These are phyloP conservation scores for Pteropus alecto DNA, from an alignment of 2,113 vertebrate genomes.

Conservation along the genomic window DNA sequence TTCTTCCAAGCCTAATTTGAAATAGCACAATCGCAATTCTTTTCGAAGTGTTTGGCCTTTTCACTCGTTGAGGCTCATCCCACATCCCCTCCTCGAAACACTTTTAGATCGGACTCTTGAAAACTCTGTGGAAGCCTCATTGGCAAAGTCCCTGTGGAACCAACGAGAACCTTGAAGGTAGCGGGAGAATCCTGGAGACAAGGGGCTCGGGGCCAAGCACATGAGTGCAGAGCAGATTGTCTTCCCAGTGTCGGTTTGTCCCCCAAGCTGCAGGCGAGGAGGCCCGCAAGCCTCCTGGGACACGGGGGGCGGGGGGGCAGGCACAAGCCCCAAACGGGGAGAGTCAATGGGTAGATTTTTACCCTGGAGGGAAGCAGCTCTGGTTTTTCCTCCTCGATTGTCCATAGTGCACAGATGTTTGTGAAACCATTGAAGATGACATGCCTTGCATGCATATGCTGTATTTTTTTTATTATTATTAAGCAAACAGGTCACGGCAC, in stretches of 20 bases:
- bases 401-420: neutral
- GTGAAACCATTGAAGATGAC: neutral
- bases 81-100: neutral
- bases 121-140: neutral
- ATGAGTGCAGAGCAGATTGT: neutral
- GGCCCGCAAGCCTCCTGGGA: neutral
- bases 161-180: neutral
- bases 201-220: neutral
- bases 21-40: slow-evolving; percentile 34
- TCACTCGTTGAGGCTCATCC: neutral
- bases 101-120: slow-evolving; percentile 8
- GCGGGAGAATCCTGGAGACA: neutral
- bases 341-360: neutral
- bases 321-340: neutral
- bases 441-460: neutral
- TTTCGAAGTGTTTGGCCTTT: slow-evolving; percentile 18
- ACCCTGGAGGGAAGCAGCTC: neutral
- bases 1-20: slow-evolving; percentile 32
- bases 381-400: neutral
- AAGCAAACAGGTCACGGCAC: neutral
- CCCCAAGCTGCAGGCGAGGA: neutral
- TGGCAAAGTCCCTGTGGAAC: neutral
- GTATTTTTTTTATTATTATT: neutral
- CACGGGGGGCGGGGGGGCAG: neutral
- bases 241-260: neutral